Base-by-base conservation (phyloP, 1,140 invertebrate genomes). In the Micrasema minimum region DNA sequence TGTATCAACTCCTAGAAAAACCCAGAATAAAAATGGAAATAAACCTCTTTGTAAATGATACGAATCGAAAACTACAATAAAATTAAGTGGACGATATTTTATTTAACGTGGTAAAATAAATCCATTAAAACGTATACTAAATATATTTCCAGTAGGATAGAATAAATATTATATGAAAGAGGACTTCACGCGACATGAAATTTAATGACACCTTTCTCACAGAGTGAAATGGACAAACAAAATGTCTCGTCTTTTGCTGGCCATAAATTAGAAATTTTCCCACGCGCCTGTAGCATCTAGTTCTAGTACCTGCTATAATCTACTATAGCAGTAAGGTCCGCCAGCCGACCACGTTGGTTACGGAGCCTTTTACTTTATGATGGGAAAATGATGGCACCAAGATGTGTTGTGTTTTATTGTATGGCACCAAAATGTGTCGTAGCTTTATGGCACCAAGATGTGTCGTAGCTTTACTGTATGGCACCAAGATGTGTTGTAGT, bases 221-320 rank as follows among this genome's bases (percentile, higher is more conserved):
- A 1, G 7, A 12, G 2, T 14, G 26, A 53, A 53, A 45, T 53
- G 14, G 26, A 12, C 50, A 14, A n/a, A 35, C 23, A 35, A 53
- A 53, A 22, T 18, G 7, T 22, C 18, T 12, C 0, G 9, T 53
- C 6, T 35, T 53, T 22, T 53, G 10, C 14, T 11, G 23, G 1
- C 12, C 2, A 53, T 53, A 53, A 53, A 53, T 18, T 14, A 53
- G 20, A 53, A 53, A 35, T 14, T 53, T 53, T 53, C 50, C 12
- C 23, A 53, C 50, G 23, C 50, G 14, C 12, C 50, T n/a, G 50
- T 53, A 26, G 7, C 9, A 18, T 23, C 23, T 31, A 4, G 26
- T 31, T 31, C 26, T 31, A 31, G 26, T 31, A 31, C n/a, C n/a
- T n/a, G 26, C 7, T 31, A 4, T 7, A 31, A 4, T 31, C 26